Percentiles rank a stretch among this genome's conserved stretches.
Conservation (phyloP, 2,797 vertebrate species). For the Muscicapa striata region DNA sequence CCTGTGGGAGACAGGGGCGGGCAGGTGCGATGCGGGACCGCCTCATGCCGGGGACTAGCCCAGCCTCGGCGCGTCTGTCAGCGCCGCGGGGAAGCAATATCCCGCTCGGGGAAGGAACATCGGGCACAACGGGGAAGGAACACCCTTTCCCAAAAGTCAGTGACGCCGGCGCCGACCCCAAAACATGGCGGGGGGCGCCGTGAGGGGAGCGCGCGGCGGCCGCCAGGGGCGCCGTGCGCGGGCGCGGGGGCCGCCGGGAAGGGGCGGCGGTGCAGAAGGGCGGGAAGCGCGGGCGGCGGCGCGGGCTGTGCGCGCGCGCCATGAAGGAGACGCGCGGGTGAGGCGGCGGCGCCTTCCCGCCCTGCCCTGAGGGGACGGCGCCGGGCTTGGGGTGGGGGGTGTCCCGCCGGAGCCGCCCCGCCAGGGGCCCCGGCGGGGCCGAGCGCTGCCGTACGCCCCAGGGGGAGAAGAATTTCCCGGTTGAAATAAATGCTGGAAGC, state of each 20-base stretch:
- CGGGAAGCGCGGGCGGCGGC: not conserved
- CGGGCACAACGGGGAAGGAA: accelerated
- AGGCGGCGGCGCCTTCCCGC: not conserved
- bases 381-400: no score
- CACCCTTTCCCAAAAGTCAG: accelerated
- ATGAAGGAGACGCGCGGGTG: slow-evolving; percentile 6
- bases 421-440: not conserved
- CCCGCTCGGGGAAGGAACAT: not conserved
- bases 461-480: not conserved
- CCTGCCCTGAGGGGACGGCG: not conserved
- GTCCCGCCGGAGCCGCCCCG: not conserved
- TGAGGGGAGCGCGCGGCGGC: not conserved
- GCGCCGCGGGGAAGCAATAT: not conserved
- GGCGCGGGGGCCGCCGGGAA: not conserved
- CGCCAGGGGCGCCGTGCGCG: not conserved
- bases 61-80: not conserved
- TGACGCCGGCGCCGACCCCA: accelerated
- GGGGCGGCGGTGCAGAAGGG: not conserved
- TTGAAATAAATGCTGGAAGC: not conserved
- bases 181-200: accelerated
- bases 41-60: not conserved
- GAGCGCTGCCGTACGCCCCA: not conserved
- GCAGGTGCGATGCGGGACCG: not conserved
- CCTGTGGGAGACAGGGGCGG: not conserved
- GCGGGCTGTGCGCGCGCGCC: not conserved